Evolutionary conservation across 2,797 vertebrate genomes (phyloP).

Genomic region (Gymnoscopelus microlampas): DNA sequence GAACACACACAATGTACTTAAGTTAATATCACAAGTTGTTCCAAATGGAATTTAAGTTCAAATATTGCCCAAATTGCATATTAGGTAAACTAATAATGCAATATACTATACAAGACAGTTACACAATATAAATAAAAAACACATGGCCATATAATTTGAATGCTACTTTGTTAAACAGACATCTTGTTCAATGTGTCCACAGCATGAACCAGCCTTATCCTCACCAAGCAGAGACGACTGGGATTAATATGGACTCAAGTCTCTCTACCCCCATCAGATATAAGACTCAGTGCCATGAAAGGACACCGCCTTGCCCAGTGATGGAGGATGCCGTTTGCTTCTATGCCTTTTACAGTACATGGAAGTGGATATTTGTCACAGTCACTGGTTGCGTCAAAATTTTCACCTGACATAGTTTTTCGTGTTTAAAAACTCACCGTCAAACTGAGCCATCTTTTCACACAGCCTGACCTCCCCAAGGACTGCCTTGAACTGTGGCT

Average conservation of each 20-base stretch:
- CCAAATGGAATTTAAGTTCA: too few species aligned
- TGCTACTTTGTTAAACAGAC: too few species aligned
- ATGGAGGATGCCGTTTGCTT: conserved; percentile 40
- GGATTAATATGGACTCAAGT: conserved; percentile 72
- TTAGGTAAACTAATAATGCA: too few species aligned
- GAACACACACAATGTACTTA: too few species aligned
- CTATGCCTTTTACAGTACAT: background rate
- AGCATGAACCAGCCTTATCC: conserved; percentile 76
- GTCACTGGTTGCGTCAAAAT: too few species aligned
- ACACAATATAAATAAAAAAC: too few species aligned
- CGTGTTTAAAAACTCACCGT: conserved; percentile 77
- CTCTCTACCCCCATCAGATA: conserved; percentile 72
- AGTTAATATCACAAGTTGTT: too few species aligned
- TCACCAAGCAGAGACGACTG: conserved; percentile 71
- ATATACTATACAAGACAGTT: too few species aligned
- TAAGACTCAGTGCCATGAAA: conserved; percentile 69
- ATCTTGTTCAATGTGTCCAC: conserved; percentile 55
- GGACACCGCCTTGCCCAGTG: conserved; percentile 75
- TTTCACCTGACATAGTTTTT: background rate
- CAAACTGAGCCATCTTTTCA: conserved; percentile 96
- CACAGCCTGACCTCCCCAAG: conserved; percentile 92
- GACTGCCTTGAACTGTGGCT: conserved; percentile 90
- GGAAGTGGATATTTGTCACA: too few species aligned
- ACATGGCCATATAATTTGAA: too few species aligned
- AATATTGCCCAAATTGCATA: too few species aligned